Conservation (phyloP, 2,888 invertebrate species). For the Nemoura dubitans region DNA sequence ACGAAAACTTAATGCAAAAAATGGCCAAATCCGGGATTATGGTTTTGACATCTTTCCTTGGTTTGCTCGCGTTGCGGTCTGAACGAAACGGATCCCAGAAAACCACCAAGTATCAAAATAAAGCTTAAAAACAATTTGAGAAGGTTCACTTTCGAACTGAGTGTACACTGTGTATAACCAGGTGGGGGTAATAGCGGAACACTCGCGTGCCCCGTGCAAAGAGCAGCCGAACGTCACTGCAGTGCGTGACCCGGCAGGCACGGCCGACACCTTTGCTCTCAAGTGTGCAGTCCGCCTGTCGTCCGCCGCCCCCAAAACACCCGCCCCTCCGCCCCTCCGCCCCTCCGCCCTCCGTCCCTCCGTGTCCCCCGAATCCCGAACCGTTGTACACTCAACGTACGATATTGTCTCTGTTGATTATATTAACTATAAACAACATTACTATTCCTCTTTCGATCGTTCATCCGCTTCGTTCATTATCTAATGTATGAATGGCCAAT, state of each 20-base stretch:
- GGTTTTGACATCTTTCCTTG: too few species aligned
- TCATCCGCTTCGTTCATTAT: slow-evolving; percentile 33
- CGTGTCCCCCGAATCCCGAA: not conserved
- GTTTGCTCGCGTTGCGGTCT: too few species aligned
- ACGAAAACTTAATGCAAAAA: not conserved
- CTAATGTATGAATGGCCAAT: slow-evolving; percentile 39
- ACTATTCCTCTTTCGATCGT: slow-evolving; percentile 16
- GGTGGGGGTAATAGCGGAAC: slow-evolving; percentile 53
- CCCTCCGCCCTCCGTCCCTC: not conserved
- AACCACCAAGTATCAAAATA: too few species aligned
- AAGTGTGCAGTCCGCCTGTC: slow-evolving; percentile 56
- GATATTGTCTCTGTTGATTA: slow-evolving; percentile 1
- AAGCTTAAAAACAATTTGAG: not conserved
- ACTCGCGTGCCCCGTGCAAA: slow-evolving; percentile 63
- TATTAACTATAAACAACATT: not conserved
- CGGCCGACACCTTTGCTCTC: slow-evolving; percentile 63
- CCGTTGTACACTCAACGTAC: not conserved
- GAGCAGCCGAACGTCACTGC: slow-evolving; percentile 68
- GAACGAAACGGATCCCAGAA: too few species aligned
- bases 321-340: not conserved
- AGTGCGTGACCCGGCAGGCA: slow-evolving; percentile 73
- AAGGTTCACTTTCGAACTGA: slow-evolving; percentile 47
- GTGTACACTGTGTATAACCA: slow-evolving; percentile 52
- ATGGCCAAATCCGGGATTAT: not conserved
- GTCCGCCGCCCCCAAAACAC: slow-evolving; percentile 50